Evolutionary conservation across 2,797 vertebrate genomes (phyloP).

Genomic region (Mormyrops boulengeri): DNA sequence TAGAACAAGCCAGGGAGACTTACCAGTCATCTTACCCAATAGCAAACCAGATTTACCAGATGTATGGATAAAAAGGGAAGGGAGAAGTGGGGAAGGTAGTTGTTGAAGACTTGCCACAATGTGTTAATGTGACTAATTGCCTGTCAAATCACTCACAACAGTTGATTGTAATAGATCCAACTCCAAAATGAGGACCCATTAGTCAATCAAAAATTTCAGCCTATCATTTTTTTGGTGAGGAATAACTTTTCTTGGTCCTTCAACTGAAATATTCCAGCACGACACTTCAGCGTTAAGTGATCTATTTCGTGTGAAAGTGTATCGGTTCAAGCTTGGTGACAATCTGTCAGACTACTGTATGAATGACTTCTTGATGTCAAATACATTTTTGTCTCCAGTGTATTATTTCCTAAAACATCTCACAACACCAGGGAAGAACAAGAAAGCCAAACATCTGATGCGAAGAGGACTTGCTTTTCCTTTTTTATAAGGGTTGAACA

Average conservation of each 20-base stretch:
- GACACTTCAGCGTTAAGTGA: background rate
- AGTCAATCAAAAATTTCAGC: background rate
- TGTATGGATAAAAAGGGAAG: slow-evolving; percentile 87
- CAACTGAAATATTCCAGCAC: background rate
- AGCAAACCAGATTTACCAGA: slow-evolving; percentile 92
- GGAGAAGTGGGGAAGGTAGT: slow-evolving; percentile 54
- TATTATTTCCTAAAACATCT: background rate
- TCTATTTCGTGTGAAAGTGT: background rate
- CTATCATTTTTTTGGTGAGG: background rate
- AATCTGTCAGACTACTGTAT: background rate
- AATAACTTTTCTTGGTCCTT: background rate
- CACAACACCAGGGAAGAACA: background rate
- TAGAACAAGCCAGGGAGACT: slow-evolving; percentile 64
- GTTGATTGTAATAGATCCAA: background rate
- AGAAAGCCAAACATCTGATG: background rate
- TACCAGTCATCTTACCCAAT: slow-evolving; percentile 84
- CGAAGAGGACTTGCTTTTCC: background rate
- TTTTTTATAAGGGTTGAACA: background rate
- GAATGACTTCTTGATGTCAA: background rate
- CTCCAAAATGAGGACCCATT: background rate
- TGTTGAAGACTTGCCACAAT: slow-evolving; percentile 37
- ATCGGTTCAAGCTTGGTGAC: background rate
- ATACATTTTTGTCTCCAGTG: background rate
- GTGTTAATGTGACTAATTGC: background rate
- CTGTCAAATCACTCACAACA: background rate